Evolutionary conservation across 1,140 invertebrate species (phyloP).

Genomic region (Adoxophyes honmai): DNA sequence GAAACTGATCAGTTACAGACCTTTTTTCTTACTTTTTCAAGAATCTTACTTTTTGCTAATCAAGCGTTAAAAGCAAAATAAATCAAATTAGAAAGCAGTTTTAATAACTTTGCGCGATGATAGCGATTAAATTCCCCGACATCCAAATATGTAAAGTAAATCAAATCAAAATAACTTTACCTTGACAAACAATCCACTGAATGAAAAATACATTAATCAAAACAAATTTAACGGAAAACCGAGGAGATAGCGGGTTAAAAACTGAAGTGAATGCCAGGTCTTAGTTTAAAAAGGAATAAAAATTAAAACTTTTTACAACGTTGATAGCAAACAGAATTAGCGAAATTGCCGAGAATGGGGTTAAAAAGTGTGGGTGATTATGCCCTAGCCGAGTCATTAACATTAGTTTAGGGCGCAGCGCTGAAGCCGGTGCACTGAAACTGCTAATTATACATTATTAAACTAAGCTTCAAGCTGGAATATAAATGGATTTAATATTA

Average conservation of each 20-base stretch:
- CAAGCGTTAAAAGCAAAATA: too few species aligned
- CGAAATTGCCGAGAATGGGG: slow-evolving; percentile 55
- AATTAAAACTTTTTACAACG: too few species aligned
- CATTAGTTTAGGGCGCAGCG: slow-evolving; percentile 45
- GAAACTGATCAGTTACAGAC: too few species aligned
- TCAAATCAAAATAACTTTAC: background rate
- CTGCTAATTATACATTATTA: slow-evolving; percentile 27
- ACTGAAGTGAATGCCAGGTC: too few species aligned
- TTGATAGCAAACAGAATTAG: slow-evolving; percentile 51
- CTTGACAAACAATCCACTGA: too few species aligned
- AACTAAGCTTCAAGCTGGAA: too few species aligned
- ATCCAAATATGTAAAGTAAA: background rate
- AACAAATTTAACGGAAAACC: too few species aligned
- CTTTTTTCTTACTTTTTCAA: too few species aligned
- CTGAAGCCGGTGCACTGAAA: slow-evolving; percentile 35
- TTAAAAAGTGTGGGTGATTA: slow-evolving; percentile 69
- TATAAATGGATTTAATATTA: too few species aligned
- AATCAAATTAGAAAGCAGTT: background rate
- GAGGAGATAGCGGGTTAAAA: too few species aligned
- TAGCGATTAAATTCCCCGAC: background rate
- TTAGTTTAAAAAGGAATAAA: slow-evolving; percentile 28
- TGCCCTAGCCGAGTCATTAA: slow-evolving; percentile 61
- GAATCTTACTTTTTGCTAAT: too few species aligned
- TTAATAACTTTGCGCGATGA: background rate
- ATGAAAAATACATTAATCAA: background rate